Percentiles rank a stretch among this genome's conserved stretches.
Conservation (phyloP, 2,113 vertebrate species). For the Uria aalge region DNA sequence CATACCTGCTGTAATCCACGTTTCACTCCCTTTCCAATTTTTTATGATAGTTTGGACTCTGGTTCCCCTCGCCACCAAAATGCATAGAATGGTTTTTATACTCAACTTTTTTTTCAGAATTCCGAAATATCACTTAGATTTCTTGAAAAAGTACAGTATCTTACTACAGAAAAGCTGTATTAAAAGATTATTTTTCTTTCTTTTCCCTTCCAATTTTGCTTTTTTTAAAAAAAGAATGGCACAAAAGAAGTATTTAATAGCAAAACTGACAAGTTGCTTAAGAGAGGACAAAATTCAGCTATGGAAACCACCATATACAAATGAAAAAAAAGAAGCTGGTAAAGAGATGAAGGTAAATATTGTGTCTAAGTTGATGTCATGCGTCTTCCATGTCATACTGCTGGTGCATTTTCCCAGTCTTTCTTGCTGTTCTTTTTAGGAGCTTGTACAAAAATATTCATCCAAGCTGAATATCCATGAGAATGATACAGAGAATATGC, state of each 20-base stretch:
- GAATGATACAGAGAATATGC: conserved; percentile 73
- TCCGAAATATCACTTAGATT: background rate
- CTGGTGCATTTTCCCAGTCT: background rate
- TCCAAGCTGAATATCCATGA: conserved; percentile 71
- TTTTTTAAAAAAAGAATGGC: conserved; percentile 77
- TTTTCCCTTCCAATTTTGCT: background rate
- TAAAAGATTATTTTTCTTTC: background rate
- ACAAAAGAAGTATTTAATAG: conserved; percentile 82
- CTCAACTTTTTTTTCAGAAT: background rate
- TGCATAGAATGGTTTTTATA: background rate
- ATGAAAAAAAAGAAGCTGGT: conserved; percentile 75
- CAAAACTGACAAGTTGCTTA: conserved; percentile 85
- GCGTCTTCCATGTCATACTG: background rate
- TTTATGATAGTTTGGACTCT: background rate
- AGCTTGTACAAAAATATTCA: conserved; percentile 83
- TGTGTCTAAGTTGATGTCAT: background rate
- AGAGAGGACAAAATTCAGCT: conserved; percentile 89
- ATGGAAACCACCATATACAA: conserved; percentile 89
- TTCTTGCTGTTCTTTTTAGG: conserved; percentile 69
- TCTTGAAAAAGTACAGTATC: background rate
- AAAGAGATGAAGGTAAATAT: conserved; percentile 79
- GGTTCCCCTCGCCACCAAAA: background rate
- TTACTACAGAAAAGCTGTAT: background rate
- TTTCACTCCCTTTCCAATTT: background rate
- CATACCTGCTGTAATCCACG: background rate